A percentile compares a stretch with the other conserved stretches of the same genome.
phyloP scores from a whole-genome alignment of 2,888 invertebrate genomes.

The Drosophila pseudotalamancana region DNA sequence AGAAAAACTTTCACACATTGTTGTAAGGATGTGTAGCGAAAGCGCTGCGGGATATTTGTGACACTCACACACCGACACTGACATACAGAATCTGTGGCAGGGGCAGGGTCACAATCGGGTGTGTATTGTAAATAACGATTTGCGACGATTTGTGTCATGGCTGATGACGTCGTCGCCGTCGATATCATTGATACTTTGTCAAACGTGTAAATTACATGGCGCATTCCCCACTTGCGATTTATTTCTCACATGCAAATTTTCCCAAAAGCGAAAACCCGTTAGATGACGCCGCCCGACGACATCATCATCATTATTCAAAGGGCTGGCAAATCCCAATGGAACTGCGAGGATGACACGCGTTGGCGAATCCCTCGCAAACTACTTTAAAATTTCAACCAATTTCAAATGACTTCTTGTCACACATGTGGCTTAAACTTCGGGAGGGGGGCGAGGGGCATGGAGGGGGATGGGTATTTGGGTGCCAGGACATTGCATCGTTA shows the following conservation, averaged over 20 bases:
- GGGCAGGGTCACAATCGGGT: slow-evolving; percentile 18
- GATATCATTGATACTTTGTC: slow-evolving; percentile 79
- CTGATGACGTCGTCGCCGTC: slow-evolving; percentile 54
- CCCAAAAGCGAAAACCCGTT: slow-evolving; percentile 32
- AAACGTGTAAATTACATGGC: slow-evolving; percentile 81
- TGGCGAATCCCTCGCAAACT: slow-evolving; percentile 59
- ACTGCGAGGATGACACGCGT: slow-evolving; percentile 40
- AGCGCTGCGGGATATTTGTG: slow-evolving; percentile 76
- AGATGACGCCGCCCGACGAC: slow-evolving; percentile 37
- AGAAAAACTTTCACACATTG: slow-evolving; percentile 81
- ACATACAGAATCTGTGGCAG: background rate
- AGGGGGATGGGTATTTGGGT: background rate
- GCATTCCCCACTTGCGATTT: slow-evolving; percentile 64
- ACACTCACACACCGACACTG: slow-evolving; percentile 14
- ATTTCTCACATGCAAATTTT: slow-evolving; percentile 73
- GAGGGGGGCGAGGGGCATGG: background rate
- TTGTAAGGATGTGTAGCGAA: slow-evolving; percentile 71
- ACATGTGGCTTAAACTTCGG: slow-evolving; percentile 43
- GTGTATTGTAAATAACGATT: slow-evolving; percentile 77
- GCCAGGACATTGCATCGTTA: slow-evolving; percentile 64
- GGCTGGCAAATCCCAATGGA: slow-evolving; percentile 71
- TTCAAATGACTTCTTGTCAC: slow-evolving; percentile 74
- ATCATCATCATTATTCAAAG: slow-evolving; percentile 78
- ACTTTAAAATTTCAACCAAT: slow-evolving; percentile 79
- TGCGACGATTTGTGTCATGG: slow-evolving; percentile 79